Evolutionary conservation across 2,888 invertebrate genomes (phyloP).

Genomic region (Bruchidius siliquastri): DNA sequence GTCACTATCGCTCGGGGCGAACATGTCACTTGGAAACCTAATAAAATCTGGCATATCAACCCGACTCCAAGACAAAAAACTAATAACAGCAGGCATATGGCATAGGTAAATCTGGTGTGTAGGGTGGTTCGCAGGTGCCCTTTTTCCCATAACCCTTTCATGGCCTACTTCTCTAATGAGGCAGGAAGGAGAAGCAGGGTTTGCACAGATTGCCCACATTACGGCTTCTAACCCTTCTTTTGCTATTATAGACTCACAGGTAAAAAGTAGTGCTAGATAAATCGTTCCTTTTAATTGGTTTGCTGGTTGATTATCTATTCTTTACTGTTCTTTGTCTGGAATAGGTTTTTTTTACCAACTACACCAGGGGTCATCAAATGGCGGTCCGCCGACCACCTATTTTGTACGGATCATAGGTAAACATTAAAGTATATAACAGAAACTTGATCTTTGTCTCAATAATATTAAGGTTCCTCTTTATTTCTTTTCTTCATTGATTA

Average conservation of each 20-base stretch:
- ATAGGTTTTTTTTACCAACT: not conserved
- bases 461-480: too few species aligned
- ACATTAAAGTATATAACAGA: too few species aligned
- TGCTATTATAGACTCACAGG: constrained; percentile 13
- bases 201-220: constrained; percentile 39
- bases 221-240: constrained; percentile 15
- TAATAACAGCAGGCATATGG: constrained; percentile 33
- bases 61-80: constrained; percentile 16
- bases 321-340: not conserved
- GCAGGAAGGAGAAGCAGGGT: constrained; percentile 35
- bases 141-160: constrained; percentile 42
- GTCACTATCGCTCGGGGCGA: not conserved
- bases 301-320: not conserved
- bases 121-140: constrained; percentile 38
- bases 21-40: not conserved
- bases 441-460: too few species aligned
- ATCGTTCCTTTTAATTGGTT: constrained; percentile 4
- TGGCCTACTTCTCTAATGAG: constrained; percentile 41
- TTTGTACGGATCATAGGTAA: too few species aligned
- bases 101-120: constrained; percentile 31
- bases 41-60: not conserved
- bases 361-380: too few species aligned
- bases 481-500: too few species aligned
- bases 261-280: not conserved
- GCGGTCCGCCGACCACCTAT: too few species aligned